phyloP scores from a whole-genome alignment of 1,140 invertebrate genomes.

The Drosophila equinoxialis region DNA sequence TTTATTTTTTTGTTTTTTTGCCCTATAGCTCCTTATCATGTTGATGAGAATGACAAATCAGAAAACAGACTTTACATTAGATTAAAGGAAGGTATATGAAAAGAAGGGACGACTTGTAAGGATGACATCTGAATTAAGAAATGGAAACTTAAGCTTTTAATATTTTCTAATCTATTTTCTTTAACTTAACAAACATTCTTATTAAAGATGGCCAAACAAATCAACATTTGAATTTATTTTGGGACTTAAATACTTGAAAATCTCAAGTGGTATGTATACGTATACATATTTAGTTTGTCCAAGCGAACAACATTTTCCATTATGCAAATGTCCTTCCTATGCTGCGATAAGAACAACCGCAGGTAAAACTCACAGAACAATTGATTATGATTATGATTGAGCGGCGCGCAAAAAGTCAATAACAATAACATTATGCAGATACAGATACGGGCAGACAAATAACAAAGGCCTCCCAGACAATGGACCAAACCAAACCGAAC shows the following conservation, averaged over 20 bases:
- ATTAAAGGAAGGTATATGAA: not conserved
- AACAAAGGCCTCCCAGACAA: slow-evolving; percentile 43
- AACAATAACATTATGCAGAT: slow-evolving; percentile 75
- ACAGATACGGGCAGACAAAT: slow-evolving; percentile 46
- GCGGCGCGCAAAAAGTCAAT: slow-evolving; percentile 73
- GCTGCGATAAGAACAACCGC: slow-evolving; percentile 57
- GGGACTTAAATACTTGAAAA: no score
- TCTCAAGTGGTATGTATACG: not conserved
- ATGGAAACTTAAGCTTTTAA: no score
- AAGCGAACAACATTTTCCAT: slow-evolving; percentile 32
- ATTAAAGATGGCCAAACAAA: no score
- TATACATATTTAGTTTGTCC: not conserved
- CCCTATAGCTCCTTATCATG: slow-evolving; percentile 24
- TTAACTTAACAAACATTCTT: no score
- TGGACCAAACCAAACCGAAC: slow-evolving; percentile 6
- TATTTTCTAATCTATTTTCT: no score
- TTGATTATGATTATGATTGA: slow-evolving; percentile 80
- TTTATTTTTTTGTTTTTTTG: slow-evolving; percentile 39
- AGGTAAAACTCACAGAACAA: slow-evolving; percentile 59
- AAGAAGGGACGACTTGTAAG: no score
- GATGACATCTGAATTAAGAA: no score
- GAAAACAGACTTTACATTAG: not conserved
- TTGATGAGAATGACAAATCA: slow-evolving; percentile 44
- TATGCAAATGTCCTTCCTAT: slow-evolving; percentile 61
- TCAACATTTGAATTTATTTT: no score